phyloP scores from a whole-genome alignment of 2,888 invertebrate species.

The Trichopria drosophilae region DNA sequence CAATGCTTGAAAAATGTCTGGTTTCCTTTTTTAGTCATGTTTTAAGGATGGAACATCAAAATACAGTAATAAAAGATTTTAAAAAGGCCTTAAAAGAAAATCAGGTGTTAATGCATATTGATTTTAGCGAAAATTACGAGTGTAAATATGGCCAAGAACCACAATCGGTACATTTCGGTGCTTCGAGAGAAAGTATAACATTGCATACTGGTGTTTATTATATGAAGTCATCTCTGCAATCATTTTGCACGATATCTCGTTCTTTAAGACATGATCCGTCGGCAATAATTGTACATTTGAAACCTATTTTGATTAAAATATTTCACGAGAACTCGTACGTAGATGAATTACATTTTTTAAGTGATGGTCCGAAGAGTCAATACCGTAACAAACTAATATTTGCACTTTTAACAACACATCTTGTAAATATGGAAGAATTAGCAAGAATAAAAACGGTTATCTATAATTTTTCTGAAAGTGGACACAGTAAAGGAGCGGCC shows the following conservation, averaged over 20 bases:
- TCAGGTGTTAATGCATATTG: conserved; percentile 8
- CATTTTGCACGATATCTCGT: conserved; percentile 14
- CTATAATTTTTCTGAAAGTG: too few species aligned
- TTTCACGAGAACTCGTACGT: background rate
- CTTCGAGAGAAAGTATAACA: conserved; percentile 7
- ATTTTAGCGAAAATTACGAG: conserved; percentile 10
- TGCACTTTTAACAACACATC: too few species aligned
- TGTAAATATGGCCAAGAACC: conserved; percentile 14
- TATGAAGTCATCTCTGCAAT: conserved; percentile 1
- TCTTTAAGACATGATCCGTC: conserved; percentile 14
- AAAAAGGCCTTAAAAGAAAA: conserved; percentile 7
- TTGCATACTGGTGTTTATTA: conserved; percentile 16
- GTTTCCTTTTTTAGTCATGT: conserved; percentile 9
- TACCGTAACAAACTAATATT: conserved; percentile 14
- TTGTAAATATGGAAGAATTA: conserved; percentile 6
- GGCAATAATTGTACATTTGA: conserved; percentile 16
- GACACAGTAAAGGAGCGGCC: conserved; percentile 2
- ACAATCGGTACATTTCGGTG: conserved; percentile 18
- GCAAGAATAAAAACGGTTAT: background rate
- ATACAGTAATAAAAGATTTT: background rate
- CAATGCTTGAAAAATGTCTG: conserved; percentile 3
- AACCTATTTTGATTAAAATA: conserved; percentile 8
- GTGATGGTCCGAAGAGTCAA: conserved; percentile 6
- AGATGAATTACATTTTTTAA: conserved; percentile 8
- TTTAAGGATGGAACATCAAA: too few species aligned